Base-by-base conservation (phyloP, 2,113 vertebrate species). In the Sturnira hondurensis region DNA sequence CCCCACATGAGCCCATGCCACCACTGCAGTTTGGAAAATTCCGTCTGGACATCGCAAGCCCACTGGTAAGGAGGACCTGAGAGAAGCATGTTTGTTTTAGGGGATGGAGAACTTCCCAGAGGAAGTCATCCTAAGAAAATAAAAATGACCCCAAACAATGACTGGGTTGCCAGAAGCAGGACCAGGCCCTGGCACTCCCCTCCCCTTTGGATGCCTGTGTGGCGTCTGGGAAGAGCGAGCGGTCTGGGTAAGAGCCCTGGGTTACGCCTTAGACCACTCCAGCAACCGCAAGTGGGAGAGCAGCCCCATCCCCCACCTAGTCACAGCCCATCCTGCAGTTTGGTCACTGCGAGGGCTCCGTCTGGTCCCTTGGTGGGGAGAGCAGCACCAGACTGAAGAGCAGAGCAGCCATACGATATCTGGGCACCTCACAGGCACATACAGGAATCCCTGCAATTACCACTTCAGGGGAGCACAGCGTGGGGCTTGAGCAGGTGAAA, bases 41-140 rank as follows among this genome's bases (percentile, higher is more conserved):
- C 89, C 78, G 14, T 58, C 58, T 54, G 43, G 33, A 89, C 17
- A 45, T 68, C 68, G 83, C 68, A 85, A n/a, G n/a, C 7, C 89
- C 86, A 70, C 58, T 43, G 15, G 20, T 41, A 77, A 70, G 36
- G 3, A 92, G 47, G 52, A 76, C 36, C 52, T 73, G 31, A 45
- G 26, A 47, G n/a, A 94, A 84, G 31, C 65, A 67, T 70, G 77
- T 93, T 92, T 86, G 16, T 50, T 91, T 82, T 31, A 73, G 19
- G 41, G 14, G 6, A 90, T 65, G 33, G 93, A 85, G 54, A 95
- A 80, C 43, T 71, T 93, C 67, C 54, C 63, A 82, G 41, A 71
- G 13, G 70, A 95, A 94, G 15, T 26, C 43, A 86, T 36, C 19
- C 11, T 76, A 36, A 93, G 38, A 77, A 14, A 96, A 65, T 76